Conservation (phyloP, 1,140 invertebrate species). For the Chrysomallon squamiferum region DNA sequence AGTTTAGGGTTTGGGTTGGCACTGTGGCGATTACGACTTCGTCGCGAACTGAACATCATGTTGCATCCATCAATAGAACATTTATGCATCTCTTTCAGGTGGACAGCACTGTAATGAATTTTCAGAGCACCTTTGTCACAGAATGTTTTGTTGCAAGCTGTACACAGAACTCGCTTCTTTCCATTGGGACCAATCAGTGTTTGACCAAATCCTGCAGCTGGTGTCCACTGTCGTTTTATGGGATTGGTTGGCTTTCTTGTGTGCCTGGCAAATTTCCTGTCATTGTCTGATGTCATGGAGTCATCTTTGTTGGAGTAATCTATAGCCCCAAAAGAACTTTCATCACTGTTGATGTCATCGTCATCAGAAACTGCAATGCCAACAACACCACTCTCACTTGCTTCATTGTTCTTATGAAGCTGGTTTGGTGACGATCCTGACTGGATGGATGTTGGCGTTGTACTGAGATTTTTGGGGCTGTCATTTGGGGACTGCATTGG, state of each 20-base stretch:
- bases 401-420: constrained; percentile 8
- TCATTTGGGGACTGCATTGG: constrained; percentile 36
- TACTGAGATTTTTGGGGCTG: constrained; percentile 56
- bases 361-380: constrained; percentile 1
- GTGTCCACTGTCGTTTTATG: constrained; percentile 90
- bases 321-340: constrained; percentile 15
- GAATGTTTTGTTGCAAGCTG: constrained; percentile 98
- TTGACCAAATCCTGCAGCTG: constrained; percentile 65
- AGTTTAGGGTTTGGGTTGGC: constrained; percentile 98
- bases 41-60: constrained; percentile 98
- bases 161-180: constrained; percentile 94
- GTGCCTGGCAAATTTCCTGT: constrained; percentile 63
- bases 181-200: constrained; percentile 61
- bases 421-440: constrained; percentile 24
- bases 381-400: constrained; percentile 19
- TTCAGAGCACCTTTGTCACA: constrained; percentile 98
- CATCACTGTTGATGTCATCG: constrained; percentile 5
- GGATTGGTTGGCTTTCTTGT: constrained; percentile 83
- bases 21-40: constrained; percentile 94
- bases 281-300: constrained; percentile 47
- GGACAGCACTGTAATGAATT: constrained; percentile 99
- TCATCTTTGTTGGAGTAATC: constrained; percentile 25
- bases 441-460: constrained; percentile 43
- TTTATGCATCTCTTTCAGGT: constrained; percentile 97
- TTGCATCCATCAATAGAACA: constrained; percentile 98